Percentiles rank a stretch among this genome's conserved stretches.
These are phyloP conservation scores for Taxidea taxus DNA, from an alignment of 2,113 vertebrate species.

Conservation along the genomic window DNA sequence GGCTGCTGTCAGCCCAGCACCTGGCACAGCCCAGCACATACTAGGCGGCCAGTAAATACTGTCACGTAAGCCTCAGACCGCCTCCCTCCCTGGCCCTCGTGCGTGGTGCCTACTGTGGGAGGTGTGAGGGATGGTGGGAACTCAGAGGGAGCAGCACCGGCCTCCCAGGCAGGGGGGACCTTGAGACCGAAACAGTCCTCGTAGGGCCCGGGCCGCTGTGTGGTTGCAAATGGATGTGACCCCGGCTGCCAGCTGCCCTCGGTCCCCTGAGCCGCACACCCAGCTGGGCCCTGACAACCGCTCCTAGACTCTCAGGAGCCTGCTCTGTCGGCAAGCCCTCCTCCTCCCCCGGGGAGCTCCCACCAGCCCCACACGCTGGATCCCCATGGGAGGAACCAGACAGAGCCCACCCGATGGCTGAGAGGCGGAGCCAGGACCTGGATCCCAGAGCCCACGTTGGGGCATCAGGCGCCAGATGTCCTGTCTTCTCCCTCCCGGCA, in stretches of 20 bases:
- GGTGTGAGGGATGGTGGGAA: not conserved
- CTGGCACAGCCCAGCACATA: not conserved
- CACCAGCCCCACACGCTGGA: accelerated
- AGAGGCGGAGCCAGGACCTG: not conserved
- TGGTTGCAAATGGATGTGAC: not conserved
- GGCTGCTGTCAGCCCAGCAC: not conserved
- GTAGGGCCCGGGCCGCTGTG: not conserved
- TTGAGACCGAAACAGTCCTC: accelerated
- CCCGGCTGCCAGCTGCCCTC: not conserved
- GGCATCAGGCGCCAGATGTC: not conserved
- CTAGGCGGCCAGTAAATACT: not conserved
- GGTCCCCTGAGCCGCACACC: too few species aligned
- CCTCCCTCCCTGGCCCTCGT: not conserved
- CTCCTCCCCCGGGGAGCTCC: not conserved
- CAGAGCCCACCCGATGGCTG: not conserved
- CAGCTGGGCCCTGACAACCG: not conserved
- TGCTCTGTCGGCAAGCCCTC: not conserved
- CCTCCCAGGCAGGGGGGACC: not conserved
- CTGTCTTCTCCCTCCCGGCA: accelerated
- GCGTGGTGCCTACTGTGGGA: not conserved
- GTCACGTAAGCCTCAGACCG: not conserved
- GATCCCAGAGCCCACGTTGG: not conserved
- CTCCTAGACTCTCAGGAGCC: not conserved
- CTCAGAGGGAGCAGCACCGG: not conserved
- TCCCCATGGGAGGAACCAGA: not conserved